These are phyloP conservation scores for Vanacampus margaritifer DNA, from an alignment of 2,113 vertebrate species.

Conservation along the genomic window DNA sequence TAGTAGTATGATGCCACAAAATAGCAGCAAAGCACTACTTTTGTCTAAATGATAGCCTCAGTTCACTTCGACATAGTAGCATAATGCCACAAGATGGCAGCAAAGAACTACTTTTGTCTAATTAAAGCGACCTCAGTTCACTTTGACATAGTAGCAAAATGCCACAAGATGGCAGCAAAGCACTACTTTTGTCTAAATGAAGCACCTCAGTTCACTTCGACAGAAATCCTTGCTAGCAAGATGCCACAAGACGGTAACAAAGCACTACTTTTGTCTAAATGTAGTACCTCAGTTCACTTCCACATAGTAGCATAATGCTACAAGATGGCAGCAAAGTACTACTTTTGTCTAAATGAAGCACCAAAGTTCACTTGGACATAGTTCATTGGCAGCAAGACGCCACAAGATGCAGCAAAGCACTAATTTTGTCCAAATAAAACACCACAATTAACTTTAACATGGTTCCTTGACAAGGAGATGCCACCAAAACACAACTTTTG, in stretches of 20 bases:
- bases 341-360: not conserved
- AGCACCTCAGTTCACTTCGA: too few species aligned
- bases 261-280: not conserved
- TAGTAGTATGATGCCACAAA: not conserved
- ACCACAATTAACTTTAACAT: not conserved
- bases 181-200: too few species aligned
- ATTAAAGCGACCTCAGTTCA: not conserved
- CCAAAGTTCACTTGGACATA: not conserved
- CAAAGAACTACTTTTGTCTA: not conserved
- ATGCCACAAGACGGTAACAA: not conserved
- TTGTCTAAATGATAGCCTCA: too few species aligned
- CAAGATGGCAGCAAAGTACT: not conserved
- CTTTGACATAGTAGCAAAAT: not conserved
- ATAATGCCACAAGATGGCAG: not conserved
- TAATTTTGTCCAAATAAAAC: not conserved
- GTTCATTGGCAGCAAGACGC: too few species aligned
- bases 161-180: too few species aligned
- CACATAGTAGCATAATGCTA: not conserved
- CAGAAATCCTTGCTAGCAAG: too few species aligned
- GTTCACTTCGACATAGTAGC: too few species aligned
- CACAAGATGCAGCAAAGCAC: not conserved
- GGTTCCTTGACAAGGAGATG: not conserved
- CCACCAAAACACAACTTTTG: too few species aligned
- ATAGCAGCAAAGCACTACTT: not conserved
- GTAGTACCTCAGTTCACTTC: not conserved